These are phyloP conservation scores for Glossophaga mutica DNA, from an alignment of 2,797 vertebrate species.

Conservation along the genomic window DNA sequence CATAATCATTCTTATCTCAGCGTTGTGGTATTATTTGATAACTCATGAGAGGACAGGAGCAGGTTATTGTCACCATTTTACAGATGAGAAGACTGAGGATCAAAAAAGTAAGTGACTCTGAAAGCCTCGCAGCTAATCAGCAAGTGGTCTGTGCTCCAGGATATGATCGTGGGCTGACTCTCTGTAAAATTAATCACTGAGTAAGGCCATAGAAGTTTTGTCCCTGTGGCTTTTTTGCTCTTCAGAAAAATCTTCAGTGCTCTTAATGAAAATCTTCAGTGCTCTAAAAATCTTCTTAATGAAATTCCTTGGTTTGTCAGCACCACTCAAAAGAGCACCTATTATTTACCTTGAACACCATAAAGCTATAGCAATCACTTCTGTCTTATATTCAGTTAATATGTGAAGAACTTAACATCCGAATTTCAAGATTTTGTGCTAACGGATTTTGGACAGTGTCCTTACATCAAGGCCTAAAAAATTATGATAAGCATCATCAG, in stretches of 20 bases:
- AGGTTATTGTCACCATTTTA: background rate
- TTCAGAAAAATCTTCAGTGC: background rate
- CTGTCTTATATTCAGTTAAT: background rate
- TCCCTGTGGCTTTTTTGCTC: background rate
- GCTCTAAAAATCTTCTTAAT: no score
- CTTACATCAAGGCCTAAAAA: background rate
- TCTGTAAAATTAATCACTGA: background rate
- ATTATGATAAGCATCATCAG: background rate
- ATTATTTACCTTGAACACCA: background rate
- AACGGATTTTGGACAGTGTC: background rate
- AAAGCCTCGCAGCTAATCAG: background rate
- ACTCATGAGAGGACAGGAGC: background rate
- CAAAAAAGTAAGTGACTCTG: background rate
- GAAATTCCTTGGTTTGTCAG: background rate
- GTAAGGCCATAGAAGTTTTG: background rate
- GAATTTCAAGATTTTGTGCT: background rate
- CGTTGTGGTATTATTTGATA: background rate
- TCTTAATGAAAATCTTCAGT: background rate
- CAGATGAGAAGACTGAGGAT: background rate
- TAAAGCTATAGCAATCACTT: background rate
- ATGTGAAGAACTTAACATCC: background rate
- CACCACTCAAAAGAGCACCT: background rate
- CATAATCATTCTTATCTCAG: background rate
- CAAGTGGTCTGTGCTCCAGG: background rate
- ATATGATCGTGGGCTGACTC: background rate